These are phyloP conservation scores for Helicoverpa assulta DNA, from an alignment of 2,888 invertebrate genomes.

Conservation along the genomic window DNA sequence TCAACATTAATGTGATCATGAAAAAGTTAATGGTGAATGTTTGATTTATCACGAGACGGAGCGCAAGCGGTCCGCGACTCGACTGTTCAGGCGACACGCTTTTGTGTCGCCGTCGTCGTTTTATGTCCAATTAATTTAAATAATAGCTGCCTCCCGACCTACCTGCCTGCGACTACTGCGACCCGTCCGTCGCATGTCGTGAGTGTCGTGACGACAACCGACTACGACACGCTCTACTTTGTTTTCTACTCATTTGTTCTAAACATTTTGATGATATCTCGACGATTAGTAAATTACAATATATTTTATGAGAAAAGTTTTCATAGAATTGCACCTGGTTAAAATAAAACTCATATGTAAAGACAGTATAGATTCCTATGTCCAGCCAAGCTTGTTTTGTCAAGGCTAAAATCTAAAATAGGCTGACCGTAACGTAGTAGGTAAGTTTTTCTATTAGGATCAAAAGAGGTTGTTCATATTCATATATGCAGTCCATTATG, in stretches of 20 bases:
- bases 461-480: constrained; percentile 64
- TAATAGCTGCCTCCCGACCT: constrained; percentile 85
- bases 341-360: constrained; percentile 14
- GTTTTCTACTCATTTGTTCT: constrained; percentile 39
- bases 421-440: constrained; percentile 28
- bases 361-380: constrained; percentile 25
- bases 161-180: constrained; percentile 82
- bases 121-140: constrained; percentile 89
- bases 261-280: constrained; percentile 33
- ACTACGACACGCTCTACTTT: constrained; percentile 45
- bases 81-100: constrained; percentile 80
- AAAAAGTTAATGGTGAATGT: constrained; percentile 68
- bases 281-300: constrained; percentile 15
- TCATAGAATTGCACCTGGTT: constrained; percentile 18
- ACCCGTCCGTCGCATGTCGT: constrained; percentile 72
- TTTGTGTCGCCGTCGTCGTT: constrained; percentile 81
- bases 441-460: constrained; percentile 40
- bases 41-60: constrained; percentile 67
- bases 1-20: constrained; percentile 59
- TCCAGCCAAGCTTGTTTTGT: constrained; percentile 39
- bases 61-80: constrained; percentile 68
- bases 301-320: constrained; percentile 1
- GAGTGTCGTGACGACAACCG: constrained; percentile 57
- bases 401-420: constrained; percentile 43
- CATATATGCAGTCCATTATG: constrained; percentile 74